phyloP scores from a whole-genome alignment of 2,888 invertebrate species.

The Brachyptera risi region DNA sequence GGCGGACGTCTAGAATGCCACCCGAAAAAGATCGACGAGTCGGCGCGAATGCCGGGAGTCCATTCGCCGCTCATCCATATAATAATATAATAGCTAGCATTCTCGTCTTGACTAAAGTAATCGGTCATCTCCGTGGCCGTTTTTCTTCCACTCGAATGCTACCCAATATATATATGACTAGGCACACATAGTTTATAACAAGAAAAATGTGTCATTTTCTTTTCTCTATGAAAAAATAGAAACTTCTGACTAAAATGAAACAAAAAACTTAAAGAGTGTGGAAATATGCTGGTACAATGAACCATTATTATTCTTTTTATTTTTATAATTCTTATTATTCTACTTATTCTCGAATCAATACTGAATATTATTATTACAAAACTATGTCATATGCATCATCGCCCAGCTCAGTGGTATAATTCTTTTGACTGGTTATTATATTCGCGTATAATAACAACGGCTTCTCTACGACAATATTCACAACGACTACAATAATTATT shows the following conservation, averaged over 20 bases:
- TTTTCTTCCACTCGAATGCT: too few species aligned
- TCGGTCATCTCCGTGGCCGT: too few species aligned
- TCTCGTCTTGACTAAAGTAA: too few species aligned
- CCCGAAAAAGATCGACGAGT: conserved; percentile 2
- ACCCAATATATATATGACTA: conserved; percentile 55
- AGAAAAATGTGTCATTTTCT: conserved; percentile 48
- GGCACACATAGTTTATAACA: conserved; percentile 60
- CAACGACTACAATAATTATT: too few species aligned
- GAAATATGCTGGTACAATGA: conserved; percentile 33
- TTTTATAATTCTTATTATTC: conserved; percentile 33
- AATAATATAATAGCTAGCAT: conserved; percentile 1
- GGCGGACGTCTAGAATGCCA: not conserved
- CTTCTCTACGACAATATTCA: too few species aligned
- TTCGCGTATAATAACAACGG: too few species aligned
- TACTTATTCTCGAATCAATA: conserved; percentile 21
- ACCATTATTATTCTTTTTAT: conserved; percentile 30
- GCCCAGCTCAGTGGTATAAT: not conserved
- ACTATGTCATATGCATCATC: conserved; percentile 27
- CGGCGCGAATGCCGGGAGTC: not conserved
- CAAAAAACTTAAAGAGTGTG: conserved; percentile 44
- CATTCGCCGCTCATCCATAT: not conserved
- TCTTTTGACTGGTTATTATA: too few species aligned
- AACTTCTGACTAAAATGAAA: conserved; percentile 50
- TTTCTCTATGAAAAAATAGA: conserved; percentile 48
- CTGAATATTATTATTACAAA: conserved; percentile 34